Evolutionary conservation across 2,113 vertebrate species (phyloP).

Genomic region (Xenopus borealis): DNA sequence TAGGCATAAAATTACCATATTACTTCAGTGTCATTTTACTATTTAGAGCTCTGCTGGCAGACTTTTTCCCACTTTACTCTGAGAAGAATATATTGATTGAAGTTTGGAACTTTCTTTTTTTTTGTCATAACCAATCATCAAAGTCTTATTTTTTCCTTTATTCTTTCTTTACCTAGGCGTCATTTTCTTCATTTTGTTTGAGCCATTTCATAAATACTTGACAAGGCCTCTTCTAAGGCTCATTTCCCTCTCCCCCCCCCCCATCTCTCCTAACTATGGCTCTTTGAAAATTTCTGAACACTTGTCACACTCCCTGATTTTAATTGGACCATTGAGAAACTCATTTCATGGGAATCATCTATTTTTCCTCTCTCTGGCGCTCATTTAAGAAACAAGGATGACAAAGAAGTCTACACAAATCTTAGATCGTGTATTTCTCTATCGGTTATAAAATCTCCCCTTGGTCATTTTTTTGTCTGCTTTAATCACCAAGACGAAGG

Average conservation of each 20-base stretch:
- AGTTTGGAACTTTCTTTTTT: slow-evolving; percentile 9
- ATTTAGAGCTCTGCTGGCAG: not conserved
- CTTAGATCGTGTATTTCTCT: slow-evolving; percentile 12
- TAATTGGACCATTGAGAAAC: slow-evolving; percentile 31
- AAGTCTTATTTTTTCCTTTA: slow-evolving; percentile 14
- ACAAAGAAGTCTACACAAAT: slow-evolving; percentile 21
- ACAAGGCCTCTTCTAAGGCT: slow-evolving; percentile 21
- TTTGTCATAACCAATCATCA: slow-evolving; percentile 24
- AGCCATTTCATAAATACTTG: slow-evolving; percentile 33
- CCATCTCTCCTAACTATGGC: not conserved
- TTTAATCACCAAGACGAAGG: slow-evolving; percentile 63
- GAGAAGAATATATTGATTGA: slow-evolving; percentile 18
- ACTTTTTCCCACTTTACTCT: not conserved
- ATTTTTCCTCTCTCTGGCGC: not conserved
- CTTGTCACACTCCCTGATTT: slow-evolving; percentile 25
- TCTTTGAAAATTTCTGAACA: slow-evolving; percentile 42
- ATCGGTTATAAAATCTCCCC: slow-evolving; percentile 31
- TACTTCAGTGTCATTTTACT: not conserved
- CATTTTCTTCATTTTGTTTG: slow-evolving; percentile 8
- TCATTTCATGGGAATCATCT: slow-evolving; percentile 19
- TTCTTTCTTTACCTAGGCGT: not conserved
- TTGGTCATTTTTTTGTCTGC: slow-evolving; percentile 14
- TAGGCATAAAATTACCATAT: not conserved
- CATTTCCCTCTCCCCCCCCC: slow-evolving; percentile 3
- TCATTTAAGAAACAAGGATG: slow-evolving; percentile 42